A percentile compares a stretch with the other conserved stretches of the same genome.
Conservation (phyloP, 2,888 invertebrate species). For the Napeogenes inachia region DNA sequence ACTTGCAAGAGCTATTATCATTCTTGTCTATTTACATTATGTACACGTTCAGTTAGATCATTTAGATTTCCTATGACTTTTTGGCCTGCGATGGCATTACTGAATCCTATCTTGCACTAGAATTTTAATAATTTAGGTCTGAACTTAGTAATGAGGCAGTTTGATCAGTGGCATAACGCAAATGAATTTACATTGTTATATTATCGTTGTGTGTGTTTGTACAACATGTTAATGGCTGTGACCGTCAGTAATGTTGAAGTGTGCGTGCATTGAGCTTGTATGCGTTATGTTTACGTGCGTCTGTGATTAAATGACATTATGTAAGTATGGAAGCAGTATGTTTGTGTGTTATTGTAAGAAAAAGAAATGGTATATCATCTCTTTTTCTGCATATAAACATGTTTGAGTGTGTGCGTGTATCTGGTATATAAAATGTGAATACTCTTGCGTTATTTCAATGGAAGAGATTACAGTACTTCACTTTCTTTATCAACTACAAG, state of each 20-base stretch:
- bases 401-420: constrained; percentile 8
- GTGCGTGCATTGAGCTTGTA: background rate
- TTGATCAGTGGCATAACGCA: background rate
- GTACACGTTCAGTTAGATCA: constrained; percentile 50
- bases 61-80: constrained; percentile 58
- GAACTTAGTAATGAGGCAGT: background rate
- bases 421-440: constrained; percentile 16
- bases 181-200: constrained; percentile 7
- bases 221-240: constrained; percentile 5
- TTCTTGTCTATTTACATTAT: constrained; percentile 56
- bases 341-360: background rate
- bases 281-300: background rate
- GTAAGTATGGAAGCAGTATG: background rate
- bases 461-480: constrained; percentile 9
- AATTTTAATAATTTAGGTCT: constrained; percentile 8
- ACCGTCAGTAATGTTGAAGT: constrained; percentile 1
- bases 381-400: constrained; percentile 3
- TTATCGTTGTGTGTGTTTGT: background rate
- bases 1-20: constrained; percentile 32
- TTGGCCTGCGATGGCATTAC: constrained; percentile 57
- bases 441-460: constrained; percentile 23
- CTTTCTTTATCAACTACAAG: constrained; percentile 9
- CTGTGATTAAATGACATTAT: background rate
- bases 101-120: constrained; percentile 13
- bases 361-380: background rate